Evolutionary conservation across 1,140 invertebrate species (phyloP).

Genomic region (Metaphire vulgaris): DNA sequence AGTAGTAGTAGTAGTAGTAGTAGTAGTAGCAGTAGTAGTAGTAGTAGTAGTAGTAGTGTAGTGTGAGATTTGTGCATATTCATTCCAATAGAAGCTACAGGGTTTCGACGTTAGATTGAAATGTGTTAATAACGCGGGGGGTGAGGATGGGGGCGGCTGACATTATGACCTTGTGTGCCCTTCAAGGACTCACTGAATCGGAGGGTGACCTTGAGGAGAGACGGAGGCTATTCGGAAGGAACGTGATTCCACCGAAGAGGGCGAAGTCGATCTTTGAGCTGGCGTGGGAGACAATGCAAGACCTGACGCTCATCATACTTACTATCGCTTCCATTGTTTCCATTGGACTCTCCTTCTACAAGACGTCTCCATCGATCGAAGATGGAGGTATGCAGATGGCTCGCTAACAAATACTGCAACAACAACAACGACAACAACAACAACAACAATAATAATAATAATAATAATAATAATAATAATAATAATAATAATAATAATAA

Average conservation of each 20-base stretch:
- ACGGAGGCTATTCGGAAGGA: conserved; percentile 70
- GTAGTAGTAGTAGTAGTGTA: too few species aligned
- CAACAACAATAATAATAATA: not conserved
- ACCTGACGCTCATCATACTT: conserved; percentile 87
- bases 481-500: conserved; percentile 1
- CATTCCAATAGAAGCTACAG: too few species aligned
- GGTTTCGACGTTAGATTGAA: too few species aligned
- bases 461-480: conserved; percentile 4
- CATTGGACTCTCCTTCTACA: conserved; percentile 32
- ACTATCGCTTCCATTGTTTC: conserved; percentile 31
- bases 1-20: not conserved
- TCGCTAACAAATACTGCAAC: not conserved
- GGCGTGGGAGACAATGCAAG: conserved; percentile 95
- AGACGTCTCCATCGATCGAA: not conserved
- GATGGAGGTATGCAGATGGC: too few species aligned
- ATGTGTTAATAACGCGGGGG: not conserved
- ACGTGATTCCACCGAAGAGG: conserved; percentile 92
- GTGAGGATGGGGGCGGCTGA: not conserved
- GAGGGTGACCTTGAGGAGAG: not conserved
- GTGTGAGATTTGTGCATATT: too few species aligned
- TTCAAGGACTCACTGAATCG: not conserved
- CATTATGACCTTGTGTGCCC: not conserved
- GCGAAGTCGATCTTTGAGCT: conserved; percentile 93
- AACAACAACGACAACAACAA: not conserved
- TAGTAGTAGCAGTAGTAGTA: not conserved